Evolutionary conservation across 2,797 vertebrate species (phyloP).

Genomic region (Acipenser oxyrinchus): DNA sequence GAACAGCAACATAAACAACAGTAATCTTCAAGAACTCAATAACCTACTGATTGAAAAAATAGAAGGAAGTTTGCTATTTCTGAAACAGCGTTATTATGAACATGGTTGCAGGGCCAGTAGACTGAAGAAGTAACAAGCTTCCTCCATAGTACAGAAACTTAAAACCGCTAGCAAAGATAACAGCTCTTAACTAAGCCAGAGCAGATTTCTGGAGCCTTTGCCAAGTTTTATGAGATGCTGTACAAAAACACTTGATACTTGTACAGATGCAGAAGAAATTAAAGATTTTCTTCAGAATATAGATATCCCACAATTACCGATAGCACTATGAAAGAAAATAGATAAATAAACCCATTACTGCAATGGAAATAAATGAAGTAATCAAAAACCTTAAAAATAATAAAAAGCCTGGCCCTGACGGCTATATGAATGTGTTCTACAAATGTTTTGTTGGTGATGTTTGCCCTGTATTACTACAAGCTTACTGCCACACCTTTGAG

Average conservation of each 20-base stretch:
- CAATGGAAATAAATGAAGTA: no score
- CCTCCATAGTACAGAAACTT: no score
- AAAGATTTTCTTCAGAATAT: no score
- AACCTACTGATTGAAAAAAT: no score
- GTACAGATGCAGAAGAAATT: background rate
- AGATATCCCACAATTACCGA: no score
- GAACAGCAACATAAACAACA: no score
- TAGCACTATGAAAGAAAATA: background rate
- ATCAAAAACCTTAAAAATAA: slow-evolving; percentile 4
- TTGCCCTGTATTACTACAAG: background rate
- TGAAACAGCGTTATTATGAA: no score
- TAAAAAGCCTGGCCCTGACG: background rate
- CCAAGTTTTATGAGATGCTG: background rate
- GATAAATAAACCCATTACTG: background rate
- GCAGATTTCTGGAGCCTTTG: background rate
- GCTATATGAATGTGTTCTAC: background rate
- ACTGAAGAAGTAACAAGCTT: no score
- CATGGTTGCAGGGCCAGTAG: no score
- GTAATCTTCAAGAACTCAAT: no score
- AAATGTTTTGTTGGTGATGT: background rate
- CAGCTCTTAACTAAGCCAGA: background rate
- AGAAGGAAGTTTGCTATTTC: no score
- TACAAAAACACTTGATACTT: no score
- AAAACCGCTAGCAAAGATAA: background rate
- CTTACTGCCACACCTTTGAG: background rate